Conservation (phyloP, 2,888 invertebrate genomes). For the Morpho helenor region DNA sequence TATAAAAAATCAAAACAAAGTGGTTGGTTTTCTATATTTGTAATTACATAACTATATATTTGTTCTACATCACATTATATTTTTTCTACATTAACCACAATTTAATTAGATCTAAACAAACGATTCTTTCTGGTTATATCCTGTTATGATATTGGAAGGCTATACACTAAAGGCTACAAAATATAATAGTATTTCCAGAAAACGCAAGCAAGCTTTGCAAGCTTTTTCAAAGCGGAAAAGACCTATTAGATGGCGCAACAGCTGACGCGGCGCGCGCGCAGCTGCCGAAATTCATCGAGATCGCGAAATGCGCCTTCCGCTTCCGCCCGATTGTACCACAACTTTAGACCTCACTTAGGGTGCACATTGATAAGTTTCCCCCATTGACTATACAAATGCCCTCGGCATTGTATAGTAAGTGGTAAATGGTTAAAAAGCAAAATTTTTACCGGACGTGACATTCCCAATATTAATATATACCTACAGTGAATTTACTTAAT, state of each 20-base stretch:
- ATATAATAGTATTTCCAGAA: slow-evolving; percentile 14
- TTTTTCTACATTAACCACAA: no score
- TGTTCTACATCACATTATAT: no score
- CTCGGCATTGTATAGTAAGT: not conserved
- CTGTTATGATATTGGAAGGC: no score
- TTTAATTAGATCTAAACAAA: no score
- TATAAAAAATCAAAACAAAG: no score
- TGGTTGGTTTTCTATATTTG: no score
- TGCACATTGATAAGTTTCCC: slow-evolving; percentile 36
- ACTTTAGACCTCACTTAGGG: slow-evolving; percentile 41
- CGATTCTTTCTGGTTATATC: no score
- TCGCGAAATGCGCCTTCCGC: slow-evolving; percentile 78
- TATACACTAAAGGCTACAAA: slow-evolving; percentile 23
- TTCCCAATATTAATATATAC: not conserved
- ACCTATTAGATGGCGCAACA: slow-evolving; percentile 69
- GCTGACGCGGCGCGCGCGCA: slow-evolving; percentile 52
- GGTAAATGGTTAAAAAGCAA: slow-evolving; percentile 15
- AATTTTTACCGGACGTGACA: slow-evolving; percentile 17
- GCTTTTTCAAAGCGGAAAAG: slow-evolving; percentile 57
- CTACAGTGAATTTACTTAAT: no score
- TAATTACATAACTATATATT: no score
- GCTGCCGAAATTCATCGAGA: slow-evolving; percentile 74
- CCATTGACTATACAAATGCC: slow-evolving; percentile 3
- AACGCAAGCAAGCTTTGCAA: slow-evolving; percentile 33
- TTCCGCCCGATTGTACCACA: slow-evolving; percentile 69